These are phyloP conservation scores for Dryobotodes eremita DNA, from an alignment of 2,888 invertebrate genomes.

Conservation along the genomic window DNA sequence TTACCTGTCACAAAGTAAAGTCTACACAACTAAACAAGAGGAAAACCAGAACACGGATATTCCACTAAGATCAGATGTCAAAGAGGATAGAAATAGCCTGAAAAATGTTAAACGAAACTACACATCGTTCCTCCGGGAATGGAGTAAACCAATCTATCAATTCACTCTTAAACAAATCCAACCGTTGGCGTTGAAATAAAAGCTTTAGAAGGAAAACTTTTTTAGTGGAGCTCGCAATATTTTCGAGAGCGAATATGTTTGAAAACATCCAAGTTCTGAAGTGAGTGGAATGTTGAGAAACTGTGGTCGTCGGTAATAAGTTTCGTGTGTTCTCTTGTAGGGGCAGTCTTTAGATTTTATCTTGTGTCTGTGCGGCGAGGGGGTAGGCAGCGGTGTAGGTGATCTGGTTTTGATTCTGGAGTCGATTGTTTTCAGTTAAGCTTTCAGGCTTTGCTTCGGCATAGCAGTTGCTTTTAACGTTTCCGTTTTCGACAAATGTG, in stretches of 20 bases:
- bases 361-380: constrained; percentile 5
- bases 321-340: constrained; percentile 28
- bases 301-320: constrained; percentile 41
- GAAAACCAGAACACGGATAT: constrained; percentile 20
- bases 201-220: constrained; percentile 8
- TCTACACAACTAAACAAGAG: neutral
- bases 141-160: constrained; percentile 38
- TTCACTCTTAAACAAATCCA: constrained; percentile 44
- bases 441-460: no score
- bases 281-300: constrained; percentile 41
- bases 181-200: constrained; percentile 15
- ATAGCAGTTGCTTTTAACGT: no score
- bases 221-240: constrained; percentile 20
- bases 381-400: neutral
- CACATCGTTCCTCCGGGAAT: neutral
- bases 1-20: neutral
- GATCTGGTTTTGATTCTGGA: neutral
- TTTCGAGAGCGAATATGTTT: constrained; percentile 36
- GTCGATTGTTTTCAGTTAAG: no score
- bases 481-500: no score
- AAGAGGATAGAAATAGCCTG: neutral
- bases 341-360: constrained; percentile 40
- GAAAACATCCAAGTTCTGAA: constrained; percentile 19
- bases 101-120: constrained; percentile 22
- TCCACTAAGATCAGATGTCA: constrained; percentile 27